A percentile compares a stretch with the other conserved stretches of the same genome.
Evolutionary conservation across 1,140 invertebrate genomes (phyloP).

Genomic region (Lordiphosa mommai): DNA sequence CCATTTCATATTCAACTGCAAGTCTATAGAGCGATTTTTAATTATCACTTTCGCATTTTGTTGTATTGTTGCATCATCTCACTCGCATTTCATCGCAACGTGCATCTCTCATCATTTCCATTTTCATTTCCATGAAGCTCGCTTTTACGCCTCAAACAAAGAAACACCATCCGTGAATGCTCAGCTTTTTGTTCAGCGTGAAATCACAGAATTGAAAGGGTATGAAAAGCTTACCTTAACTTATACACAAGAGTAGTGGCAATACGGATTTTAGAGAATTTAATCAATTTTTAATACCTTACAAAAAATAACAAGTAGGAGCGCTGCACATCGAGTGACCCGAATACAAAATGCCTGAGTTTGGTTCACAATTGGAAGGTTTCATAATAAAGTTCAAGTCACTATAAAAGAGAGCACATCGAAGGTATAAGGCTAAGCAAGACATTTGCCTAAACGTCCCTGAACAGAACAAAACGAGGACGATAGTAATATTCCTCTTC

Average conservation of each 20-base stretch:
- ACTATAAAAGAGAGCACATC: too few relatives aligned
- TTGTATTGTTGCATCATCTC: background rate
- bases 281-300: too few relatives aligned
- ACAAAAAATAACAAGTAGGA: too few relatives aligned
- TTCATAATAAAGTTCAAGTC: too few relatives aligned
- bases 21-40: slow-evolving; percentile 56
- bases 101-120: slow-evolving; percentile 11
- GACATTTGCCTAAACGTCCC: too few relatives aligned
- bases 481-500: too few relatives aligned
- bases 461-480: too few relatives aligned
- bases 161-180: slow-evolving; percentile 58
- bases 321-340: too few relatives aligned
- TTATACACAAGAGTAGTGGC: too few relatives aligned
- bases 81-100: background rate
- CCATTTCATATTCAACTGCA: slow-evolving; percentile 30
- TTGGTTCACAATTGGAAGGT: too few relatives aligned
- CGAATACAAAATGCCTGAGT: too few relatives aligned
- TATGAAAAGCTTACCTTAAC: slow-evolving; percentile 5
- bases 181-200: slow-evolving; percentile 49
- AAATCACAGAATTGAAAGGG: slow-evolving; percentile 12
- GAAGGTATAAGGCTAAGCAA: too few relatives aligned
- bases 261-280: background rate
- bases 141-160: slow-evolving; percentile 60
- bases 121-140: slow-evolving; percentile 44
- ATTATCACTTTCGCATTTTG: slow-evolving; percentile 69